phyloP scores from a whole-genome alignment of 2,797 vertebrate genomes.

The Triplophysa bombifrons region DNA sequence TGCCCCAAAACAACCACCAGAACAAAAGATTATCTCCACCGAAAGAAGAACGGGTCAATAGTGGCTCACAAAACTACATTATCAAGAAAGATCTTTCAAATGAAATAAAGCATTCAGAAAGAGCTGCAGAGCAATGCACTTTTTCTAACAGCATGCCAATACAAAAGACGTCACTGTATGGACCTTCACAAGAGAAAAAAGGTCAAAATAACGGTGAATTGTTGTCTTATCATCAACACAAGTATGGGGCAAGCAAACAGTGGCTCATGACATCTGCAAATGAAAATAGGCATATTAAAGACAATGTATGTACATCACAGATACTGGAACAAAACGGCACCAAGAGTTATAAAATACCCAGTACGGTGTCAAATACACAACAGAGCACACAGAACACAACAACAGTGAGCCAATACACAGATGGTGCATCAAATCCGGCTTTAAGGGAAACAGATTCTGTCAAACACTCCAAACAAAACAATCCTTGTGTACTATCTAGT shows the following conservation, averaged over 20 bases:
- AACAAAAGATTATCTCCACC: conserved; percentile 50
- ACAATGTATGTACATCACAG: conserved; percentile 8
- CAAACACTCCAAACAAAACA: conserved; percentile 45
- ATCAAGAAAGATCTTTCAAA: conserved; percentile 55
- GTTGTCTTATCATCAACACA: conserved; percentile 52
- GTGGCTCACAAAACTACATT: conserved; percentile 39
- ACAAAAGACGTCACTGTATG: conserved; percentile 56
- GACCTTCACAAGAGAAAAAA: conserved; percentile 44
- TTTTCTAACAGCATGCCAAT: conserved; percentile 4
- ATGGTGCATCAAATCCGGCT: neutral
- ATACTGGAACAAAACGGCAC: conserved; percentile 24
- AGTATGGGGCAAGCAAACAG: conserved; percentile 53
- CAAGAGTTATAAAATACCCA: conserved; percentile 66
- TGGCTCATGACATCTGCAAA: conserved; percentile 46
- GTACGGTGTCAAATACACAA: conserved; percentile 42
- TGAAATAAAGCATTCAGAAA: conserved; percentile 30
- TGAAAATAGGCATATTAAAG: conserved; percentile 22
- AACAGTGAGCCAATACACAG: conserved; percentile 58
- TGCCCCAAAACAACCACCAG: conserved; percentile 47
- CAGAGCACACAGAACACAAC: conserved; percentile 50
- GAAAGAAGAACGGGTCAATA: conserved; percentile 43
- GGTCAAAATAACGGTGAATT: conserved; percentile 45
- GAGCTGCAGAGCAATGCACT: conserved; percentile 38
- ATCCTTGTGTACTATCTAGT: conserved; percentile 39
- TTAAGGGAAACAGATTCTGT: conserved; percentile 1